Evolutionary conservation across 2,797 vertebrate genomes (phyloP).

Genomic region (Rhinogobio ventralis): DNA sequence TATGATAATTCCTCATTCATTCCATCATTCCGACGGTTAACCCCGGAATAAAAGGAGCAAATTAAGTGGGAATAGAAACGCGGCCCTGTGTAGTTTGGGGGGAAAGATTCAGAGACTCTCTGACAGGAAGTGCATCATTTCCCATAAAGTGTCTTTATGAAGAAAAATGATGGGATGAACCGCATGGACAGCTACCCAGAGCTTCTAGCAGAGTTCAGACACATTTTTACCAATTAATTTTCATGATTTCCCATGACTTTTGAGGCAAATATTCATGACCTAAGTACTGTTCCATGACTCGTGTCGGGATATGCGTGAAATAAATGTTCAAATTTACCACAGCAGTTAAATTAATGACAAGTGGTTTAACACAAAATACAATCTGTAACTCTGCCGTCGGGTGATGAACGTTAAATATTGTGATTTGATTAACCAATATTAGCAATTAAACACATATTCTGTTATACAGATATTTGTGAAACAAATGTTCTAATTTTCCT

Average conservation of each 20-base stretch:
- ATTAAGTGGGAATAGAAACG: conserved; percentile 16
- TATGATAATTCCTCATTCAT: conserved; percentile 52
- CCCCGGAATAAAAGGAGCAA: conserved; percentile 3
- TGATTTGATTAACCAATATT: too few relatives aligned
- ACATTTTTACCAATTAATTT: background rate
- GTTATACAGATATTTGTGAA: too few relatives aligned
- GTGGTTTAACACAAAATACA: too few relatives aligned
- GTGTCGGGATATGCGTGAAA: too few relatives aligned
- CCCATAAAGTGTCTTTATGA: background rate
- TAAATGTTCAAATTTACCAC: background rate
- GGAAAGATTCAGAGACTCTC: too few relatives aligned
- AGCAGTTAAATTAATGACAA: too few relatives aligned
- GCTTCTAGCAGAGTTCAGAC: background rate
- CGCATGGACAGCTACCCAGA: background rate
- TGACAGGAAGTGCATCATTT: background rate
- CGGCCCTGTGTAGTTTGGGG: background rate
- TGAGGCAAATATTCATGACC: background rate
- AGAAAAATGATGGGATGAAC: background rate
- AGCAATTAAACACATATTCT: too few relatives aligned
- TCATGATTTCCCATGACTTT: background rate
- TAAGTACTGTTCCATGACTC: too few relatives aligned
- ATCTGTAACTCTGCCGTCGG: too few relatives aligned
- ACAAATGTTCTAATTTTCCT: too few relatives aligned
- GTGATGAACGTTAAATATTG: too few relatives aligned
- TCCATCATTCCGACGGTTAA: conserved; percentile 20